These are phyloP conservation scores for Fistularia commersonii DNA, from an alignment of 2,797 vertebrate species.

Conservation along the genomic window DNA sequence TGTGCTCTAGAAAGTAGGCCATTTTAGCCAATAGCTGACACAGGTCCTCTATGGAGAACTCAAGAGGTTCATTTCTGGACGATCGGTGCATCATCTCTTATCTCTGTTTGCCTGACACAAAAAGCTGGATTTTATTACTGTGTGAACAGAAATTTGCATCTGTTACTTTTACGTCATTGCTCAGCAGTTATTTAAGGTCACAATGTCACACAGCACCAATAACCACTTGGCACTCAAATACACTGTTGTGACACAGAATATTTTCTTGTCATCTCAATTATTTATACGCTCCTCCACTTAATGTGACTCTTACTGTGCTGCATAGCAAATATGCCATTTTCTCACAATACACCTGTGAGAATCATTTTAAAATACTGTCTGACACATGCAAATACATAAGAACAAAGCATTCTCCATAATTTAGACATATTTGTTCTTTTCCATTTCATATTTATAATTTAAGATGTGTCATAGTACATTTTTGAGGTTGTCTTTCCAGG, in stretches of 20 bases:
- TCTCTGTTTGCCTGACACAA: slow-evolving; percentile 24
- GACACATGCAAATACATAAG: slow-evolving; percentile 26
- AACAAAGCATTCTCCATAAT: slow-evolving; percentile 55
- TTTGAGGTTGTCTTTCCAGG: slow-evolving; percentile 41
- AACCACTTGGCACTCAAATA: slow-evolving; percentile 11
- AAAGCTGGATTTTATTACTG: slow-evolving; percentile 11
- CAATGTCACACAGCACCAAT: slow-evolving; percentile 19
- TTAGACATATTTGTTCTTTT: slow-evolving; percentile 42
- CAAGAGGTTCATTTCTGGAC: slow-evolving; percentile 35
- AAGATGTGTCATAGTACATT: slow-evolving; percentile 29
- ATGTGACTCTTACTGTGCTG: slow-evolving; percentile 53
- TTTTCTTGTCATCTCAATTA: slow-evolving; percentile 64
- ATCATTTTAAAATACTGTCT: slow-evolving; percentile 26
- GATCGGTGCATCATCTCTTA: slow-evolving; percentile 23
- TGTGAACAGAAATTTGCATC: slow-evolving; percentile 37
- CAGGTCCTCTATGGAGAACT: slow-evolving; percentile 14
- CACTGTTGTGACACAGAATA: slow-evolving; percentile 54
- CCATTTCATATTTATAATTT: slow-evolving; percentile 52
- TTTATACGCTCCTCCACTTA: slow-evolving; percentile 55
- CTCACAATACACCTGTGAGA: slow-evolving; percentile 35
- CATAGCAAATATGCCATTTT: slow-evolving; percentile 39
- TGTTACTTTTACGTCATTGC: slow-evolving; percentile 21
- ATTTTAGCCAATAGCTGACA: slow-evolving; percentile 37
- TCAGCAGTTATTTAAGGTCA: slow-evolving; percentile 38
- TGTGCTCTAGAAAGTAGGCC: slow-evolving; percentile 44